Evolutionary conservation across 2,113 vertebrate species (phyloP), one percentile per base, ranked within the genome.

Genomic region (Chitala chitala): DNA sequence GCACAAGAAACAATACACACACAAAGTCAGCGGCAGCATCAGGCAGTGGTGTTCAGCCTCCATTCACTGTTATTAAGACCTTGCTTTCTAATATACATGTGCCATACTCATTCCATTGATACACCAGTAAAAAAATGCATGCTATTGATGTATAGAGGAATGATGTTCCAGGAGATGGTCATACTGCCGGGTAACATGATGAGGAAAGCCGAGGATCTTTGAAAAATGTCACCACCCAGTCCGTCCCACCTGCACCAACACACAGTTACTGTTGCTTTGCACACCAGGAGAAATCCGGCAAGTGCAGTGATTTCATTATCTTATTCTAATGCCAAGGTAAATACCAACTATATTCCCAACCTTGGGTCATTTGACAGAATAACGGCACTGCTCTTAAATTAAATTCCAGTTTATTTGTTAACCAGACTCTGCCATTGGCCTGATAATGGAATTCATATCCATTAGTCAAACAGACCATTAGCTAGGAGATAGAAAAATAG

Each of bases 401-500:
- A 68, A 46, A 53, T 75, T 58, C 73, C 66, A 69, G 68, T 75
- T 75, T 75, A 75, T 78, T 54, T 78, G 69, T 75, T 71, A 75
- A 72, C 68, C 59, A 61, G 22, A 20, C 42, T 3, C 59, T 33
- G 73, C 51, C 69, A 36, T 66, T 33, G 13, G 65, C 24, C 72
- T 53, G 75, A 1, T 79, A 81, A 83, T 81, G 73, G 75, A 58
- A 84, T 81, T 80, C 76, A 73, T 56, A 75, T 48, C 79, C 69
- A 85, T 84, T 80, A 81, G 56, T 81, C 82, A 83, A 78, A 80
- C 76, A 74, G 78, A 70, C 80, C 79, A 85, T 84, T 84, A 81
- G 73, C 65, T 42, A 78, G 74, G 44, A 71, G 78, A 76, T 79
- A 77, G 78, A 50, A 78, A 73, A 80, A 75, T 46, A 70, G 65